A percentile compares a stretch with the other conserved stretches of the same genome.
phyloP scores from a whole-genome alignment of 2,888 invertebrate species.

The Torymus auratus region DNA sequence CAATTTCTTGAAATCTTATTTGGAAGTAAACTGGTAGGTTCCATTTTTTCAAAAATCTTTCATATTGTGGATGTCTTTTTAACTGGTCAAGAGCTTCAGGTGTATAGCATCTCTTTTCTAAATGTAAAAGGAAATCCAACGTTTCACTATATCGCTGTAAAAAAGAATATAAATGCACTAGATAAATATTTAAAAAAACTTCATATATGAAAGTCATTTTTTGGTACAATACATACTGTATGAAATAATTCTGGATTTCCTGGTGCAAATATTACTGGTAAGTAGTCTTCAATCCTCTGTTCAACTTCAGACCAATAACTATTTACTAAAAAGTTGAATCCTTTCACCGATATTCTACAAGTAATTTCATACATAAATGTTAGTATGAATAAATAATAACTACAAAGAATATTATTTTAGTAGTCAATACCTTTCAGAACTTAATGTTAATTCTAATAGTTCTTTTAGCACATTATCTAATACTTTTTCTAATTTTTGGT shows the following conservation, averaged over 20 bases:
- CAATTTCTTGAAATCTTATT: constrained; percentile 95
- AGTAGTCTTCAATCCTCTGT: constrained; percentile 87
- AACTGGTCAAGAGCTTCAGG: constrained; percentile 81
- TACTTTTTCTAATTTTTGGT: constrained; percentile 84
- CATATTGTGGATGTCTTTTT: constrained; percentile 84
- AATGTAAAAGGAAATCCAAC: constrained; percentile 84
- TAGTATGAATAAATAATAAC: constrained; percentile 73
- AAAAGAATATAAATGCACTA: not conserved
- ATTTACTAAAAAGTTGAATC: constrained; percentile 88
- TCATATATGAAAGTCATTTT: no score
- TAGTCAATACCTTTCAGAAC: constrained; percentile 69
- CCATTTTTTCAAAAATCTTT: constrained; percentile 90
- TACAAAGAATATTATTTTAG: constrained; percentile 19
- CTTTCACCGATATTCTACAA: constrained; percentile 78
- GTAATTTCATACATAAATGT: constrained; percentile 70
- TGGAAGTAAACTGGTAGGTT: constrained; percentile 98
- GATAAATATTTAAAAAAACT: no score
- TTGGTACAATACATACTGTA: constrained; percentile 74
- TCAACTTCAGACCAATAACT: constrained; percentile 93
- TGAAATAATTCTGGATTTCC: constrained; percentile 94
- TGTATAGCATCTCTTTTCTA: constrained; percentile 83
- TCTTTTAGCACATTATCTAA: constrained; percentile 83
- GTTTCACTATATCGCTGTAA: constrained; percentile 82
- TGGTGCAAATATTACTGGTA: constrained; percentile 91
- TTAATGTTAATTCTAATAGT: constrained; percentile 72